Percentiles rank a stretch among this genome's conserved stretches.
Conservation (phyloP, 2,888 invertebrate genomes). For the Plusia festucae region DNA sequence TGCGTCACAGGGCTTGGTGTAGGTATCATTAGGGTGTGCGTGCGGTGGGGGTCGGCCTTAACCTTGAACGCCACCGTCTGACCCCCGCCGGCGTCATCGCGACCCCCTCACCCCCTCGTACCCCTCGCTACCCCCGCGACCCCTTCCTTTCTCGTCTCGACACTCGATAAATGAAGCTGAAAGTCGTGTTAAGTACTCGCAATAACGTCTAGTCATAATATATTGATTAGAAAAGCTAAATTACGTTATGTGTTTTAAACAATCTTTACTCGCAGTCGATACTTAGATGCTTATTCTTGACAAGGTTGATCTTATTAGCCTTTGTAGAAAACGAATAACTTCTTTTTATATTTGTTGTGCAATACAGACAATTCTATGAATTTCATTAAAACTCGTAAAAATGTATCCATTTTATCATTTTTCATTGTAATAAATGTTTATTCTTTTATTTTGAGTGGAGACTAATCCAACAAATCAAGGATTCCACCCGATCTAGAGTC, state of each 20-base stretch:
- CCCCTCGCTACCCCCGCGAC: constrained; percentile 61
- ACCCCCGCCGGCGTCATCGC: constrained; percentile 72
- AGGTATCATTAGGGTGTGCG: constrained; percentile 67
- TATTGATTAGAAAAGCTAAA: constrained; percentile 52
- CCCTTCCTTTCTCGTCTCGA: constrained; percentile 70
- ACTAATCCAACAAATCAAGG: no score
- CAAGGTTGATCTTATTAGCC: neutral
- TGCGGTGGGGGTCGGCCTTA: constrained; percentile 78
- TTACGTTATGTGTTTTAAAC: constrained; percentile 21
- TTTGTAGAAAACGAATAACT: neutral
- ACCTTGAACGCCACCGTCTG: constrained; percentile 87
- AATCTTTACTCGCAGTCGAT: neutral
- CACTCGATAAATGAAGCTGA: constrained; percentile 75
- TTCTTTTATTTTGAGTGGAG: no score
- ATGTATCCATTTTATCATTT: neutral
- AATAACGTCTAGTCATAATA: constrained; percentile 62
- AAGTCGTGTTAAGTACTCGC: constrained; percentile 75
- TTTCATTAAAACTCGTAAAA: no score
- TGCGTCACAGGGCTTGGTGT: constrained; percentile 49
- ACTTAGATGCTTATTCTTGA: neutral
- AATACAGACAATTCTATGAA: no score
- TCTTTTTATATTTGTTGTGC: neutral
- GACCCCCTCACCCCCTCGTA: constrained; percentile 61
- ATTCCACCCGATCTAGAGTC: no score
- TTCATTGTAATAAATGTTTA: neutral